Conservation (phyloP, 2,888 invertebrate genomes). For the Agrochola lota region DNA sequence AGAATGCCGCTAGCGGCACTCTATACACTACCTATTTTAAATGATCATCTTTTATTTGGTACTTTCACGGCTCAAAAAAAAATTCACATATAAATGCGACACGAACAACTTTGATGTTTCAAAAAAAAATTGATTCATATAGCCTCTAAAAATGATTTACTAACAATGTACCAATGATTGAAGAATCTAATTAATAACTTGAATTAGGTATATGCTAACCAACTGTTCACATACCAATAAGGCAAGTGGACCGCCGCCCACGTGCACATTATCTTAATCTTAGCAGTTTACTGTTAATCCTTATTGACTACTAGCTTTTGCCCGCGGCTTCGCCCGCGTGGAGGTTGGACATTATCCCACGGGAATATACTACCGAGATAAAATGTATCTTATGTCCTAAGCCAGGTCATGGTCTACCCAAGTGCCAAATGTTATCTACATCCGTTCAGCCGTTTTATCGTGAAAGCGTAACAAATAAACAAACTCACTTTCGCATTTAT, state of each 20-base stretch:
- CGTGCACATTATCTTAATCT: constrained; percentile 11
- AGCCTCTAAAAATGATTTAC: neutral
- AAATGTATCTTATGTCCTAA: too few species aligned
- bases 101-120: neutral
- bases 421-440: too few species aligned
- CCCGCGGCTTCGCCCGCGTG: too few species aligned
- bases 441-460: too few species aligned
- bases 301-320: neutral
- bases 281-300: constrained; percentile 24
- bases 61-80: neutral
- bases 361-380: too few species aligned
- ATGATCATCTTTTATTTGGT: too few species aligned
- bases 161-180: neutral
- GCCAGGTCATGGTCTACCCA: too few species aligned
- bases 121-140: constrained; percentile 1
- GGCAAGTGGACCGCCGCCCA: constrained; percentile 23
- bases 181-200: neutral
- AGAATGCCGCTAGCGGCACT: too few species aligned
- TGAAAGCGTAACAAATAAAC: too few species aligned
- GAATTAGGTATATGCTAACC: neutral
- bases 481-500: too few species aligned
- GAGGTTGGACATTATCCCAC: too few species aligned
- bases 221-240: constrained; percentile 3
- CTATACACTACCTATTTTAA: too few species aligned
- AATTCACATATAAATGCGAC: neutral